Evolutionary conservation across 1,140 invertebrate genomes (phyloP).

Genomic region (Lasioglossum albipes): DNA sequence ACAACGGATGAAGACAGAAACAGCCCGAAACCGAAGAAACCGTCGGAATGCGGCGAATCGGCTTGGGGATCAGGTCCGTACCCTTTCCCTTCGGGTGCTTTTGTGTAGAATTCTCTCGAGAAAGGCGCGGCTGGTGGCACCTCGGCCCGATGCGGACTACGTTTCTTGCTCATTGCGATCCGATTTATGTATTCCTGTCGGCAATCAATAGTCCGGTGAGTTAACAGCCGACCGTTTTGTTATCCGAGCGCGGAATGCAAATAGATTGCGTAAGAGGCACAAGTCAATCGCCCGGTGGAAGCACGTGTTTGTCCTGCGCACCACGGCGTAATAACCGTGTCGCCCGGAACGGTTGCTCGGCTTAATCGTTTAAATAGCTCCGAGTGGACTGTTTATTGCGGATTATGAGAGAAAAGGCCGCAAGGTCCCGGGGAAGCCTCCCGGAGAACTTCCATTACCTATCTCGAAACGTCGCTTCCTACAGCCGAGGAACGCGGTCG

Average conservation of each 20-base stretch:
- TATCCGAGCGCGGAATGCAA: conserved; percentile 57
- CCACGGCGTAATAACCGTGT: conserved; percentile 18
- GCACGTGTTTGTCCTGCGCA: conserved; percentile 25
- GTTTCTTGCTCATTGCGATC: conserved; percentile 50
- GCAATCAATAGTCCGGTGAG: conserved; percentile 61
- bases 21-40: not conserved
- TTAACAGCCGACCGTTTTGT: conserved; percentile 64
- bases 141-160: conserved; percentile 20
- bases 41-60: not conserved
- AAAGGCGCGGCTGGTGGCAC: conserved; percentile 53
- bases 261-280: conserved; percentile 49
- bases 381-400: not conserved
- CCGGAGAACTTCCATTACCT: not conserved
- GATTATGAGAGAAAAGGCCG: not conserved
- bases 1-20: not conserved
- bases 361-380: conserved; percentile 19
- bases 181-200: conserved; percentile 63
- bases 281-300: conserved; percentile 47
- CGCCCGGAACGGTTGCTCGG: not conserved
- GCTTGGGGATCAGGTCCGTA: not conserved
- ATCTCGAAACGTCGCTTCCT: not conserved
- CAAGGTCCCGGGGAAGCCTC: too few relatives aligned
- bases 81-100: not conserved
- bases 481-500: not conserved
- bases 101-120: conserved; percentile 40